Evolutionary conservation across 2,888 invertebrate genomes (phyloP), one percentile per base, ranked within the genome.

Genomic region (Drosophila eohydei): DNA sequence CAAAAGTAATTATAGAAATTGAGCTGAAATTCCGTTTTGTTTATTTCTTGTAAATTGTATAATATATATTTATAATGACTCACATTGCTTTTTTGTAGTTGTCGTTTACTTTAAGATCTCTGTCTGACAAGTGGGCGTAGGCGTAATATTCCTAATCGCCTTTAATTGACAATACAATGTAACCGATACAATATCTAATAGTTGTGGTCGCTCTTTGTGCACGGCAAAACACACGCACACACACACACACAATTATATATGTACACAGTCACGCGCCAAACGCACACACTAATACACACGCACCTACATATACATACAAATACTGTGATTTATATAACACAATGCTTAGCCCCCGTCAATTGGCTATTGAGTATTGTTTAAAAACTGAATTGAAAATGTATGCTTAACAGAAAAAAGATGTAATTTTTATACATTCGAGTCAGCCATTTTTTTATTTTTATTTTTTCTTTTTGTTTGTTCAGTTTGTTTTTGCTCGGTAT

Each of bases 251-350:
- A 7, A 3, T 14, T 0, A 9, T 4, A 41, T 9, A 41, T 9
- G 11, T 16, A 26, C 9, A 64, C 51, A 54, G 41, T 50, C 64
- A 63, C 52, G 63, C 80, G 60, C 52, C 55, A 60, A 57, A 76
- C 58, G 52, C 48, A 74, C 40, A 41, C 40, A 56, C 38, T 51
- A 40, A 28, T 36, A 54, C 66, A 62, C 61, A 60, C 73, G 51
- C 51, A 65, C 71, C 65, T 34, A 58, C 50, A 59, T 50, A 60
- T 63, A 67, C 60, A 62, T 43, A 57, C 43, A 62, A 60, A 65
- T 52, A 63, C 57, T 36, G 67, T 73, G 88, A 89, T 87, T 84
- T 89, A 85, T 89, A 77, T 88, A 89, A 87, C 74, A 68, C 71
- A 88, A 81, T 74, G 78, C 61, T 56, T 56, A 60, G 80, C 64